These are phyloP conservation scores for Drosophila mercatorum DNA, from an alignment of 2,888 invertebrate species.

Conservation along the genomic window DNA sequence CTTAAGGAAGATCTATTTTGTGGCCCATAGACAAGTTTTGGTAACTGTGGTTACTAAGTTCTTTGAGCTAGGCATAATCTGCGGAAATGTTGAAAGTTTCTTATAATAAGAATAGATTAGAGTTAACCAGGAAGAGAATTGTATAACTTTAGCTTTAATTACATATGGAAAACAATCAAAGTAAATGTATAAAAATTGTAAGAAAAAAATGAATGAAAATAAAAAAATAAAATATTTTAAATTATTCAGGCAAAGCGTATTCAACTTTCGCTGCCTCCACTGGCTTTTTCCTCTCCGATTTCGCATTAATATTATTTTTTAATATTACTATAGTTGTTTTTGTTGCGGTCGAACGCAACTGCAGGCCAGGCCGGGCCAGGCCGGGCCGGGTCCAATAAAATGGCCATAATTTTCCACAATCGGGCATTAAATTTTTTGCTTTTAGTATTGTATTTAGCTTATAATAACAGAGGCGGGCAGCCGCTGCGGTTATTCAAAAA, in stretches of 20 bases:
- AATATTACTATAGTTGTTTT: constrained; percentile 12
- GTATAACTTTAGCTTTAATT: too few relatives aligned
- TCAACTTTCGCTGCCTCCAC: neutral
- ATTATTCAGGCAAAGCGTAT: neutral
- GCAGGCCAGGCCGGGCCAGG: constrained; percentile 1
- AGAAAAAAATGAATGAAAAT: too few relatives aligned
- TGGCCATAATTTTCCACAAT: constrained; percentile 43
- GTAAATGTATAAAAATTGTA: too few relatives aligned
- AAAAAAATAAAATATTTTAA: too few relatives aligned
- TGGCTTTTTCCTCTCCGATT: neutral
- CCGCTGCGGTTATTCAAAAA: constrained; percentile 25
- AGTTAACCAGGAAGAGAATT: too few relatives aligned
- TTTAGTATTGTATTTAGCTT: constrained; percentile 38
- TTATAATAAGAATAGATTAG: too few relatives aligned
- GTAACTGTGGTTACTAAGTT: too few relatives aligned
- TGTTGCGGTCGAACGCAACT: constrained; percentile 5
- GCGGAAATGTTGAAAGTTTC: too few relatives aligned
- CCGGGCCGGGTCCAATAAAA: constrained; percentile 16
- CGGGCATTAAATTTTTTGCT: constrained; percentile 26
- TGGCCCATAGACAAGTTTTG: too few relatives aligned
- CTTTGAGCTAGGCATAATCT: too few relatives aligned
- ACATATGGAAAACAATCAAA: too few relatives aligned
- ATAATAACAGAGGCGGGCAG: constrained; percentile 24
- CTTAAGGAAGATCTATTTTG: too few relatives aligned
- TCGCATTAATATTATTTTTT: constrained; percentile 3